phyloP scores from a whole-genome alignment of 1,140 invertebrate genomes.

The Spodoptera litura region DNA sequence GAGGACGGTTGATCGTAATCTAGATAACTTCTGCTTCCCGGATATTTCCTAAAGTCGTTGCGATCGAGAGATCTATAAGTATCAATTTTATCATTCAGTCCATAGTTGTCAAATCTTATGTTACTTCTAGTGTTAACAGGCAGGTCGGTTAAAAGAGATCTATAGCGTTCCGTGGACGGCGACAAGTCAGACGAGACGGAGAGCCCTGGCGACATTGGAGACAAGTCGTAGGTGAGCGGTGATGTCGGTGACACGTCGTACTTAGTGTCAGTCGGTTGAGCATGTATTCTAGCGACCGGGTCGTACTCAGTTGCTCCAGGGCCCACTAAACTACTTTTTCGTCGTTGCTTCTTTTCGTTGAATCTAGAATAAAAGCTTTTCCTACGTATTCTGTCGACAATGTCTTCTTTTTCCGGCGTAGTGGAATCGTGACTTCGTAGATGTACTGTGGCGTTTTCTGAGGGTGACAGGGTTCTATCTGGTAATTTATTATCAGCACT shows the following conservation, averaged over 20 bases:
- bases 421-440: slow-evolving; percentile 74
- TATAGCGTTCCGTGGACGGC: slow-evolving; percentile 79
- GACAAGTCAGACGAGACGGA: slow-evolving; percentile 76
- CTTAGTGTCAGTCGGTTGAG: slow-evolving; percentile 68
- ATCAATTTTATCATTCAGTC: slow-evolving; percentile 78
- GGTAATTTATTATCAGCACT: slow-evolving; percentile 64
- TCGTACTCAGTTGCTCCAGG: slow-evolving; percentile 85
- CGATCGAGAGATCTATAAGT: slow-evolving; percentile 82
- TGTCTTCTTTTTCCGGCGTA: slow-evolving; percentile 88
- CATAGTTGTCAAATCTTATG: slow-evolving; percentile 70
- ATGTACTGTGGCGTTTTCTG: slow-evolving; percentile 60
- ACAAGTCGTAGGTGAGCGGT: slow-evolving; percentile 74
- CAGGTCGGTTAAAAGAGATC: slow-evolving; percentile 73
- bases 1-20: slow-evolving; percentile 78
- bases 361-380: slow-evolving; percentile 96
- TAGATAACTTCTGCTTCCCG: slow-evolving; percentile 73
- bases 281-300: slow-evolving; percentile 80
- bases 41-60: slow-evolving; percentile 80
- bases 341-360: slow-evolving; percentile 91
- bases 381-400: slow-evolving; percentile 93
- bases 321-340: slow-evolving; percentile 87
- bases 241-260: slow-evolving; percentile 80
- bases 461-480: slow-evolving; percentile 65
- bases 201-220: slow-evolving; percentile 74
- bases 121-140: slow-evolving; percentile 68